Percentiles rank a stretch among this genome's conserved stretches.
Evolutionary conservation across 2,888 invertebrate genomes (phyloP).

Genomic region (Ephialtes manifestator): DNA sequence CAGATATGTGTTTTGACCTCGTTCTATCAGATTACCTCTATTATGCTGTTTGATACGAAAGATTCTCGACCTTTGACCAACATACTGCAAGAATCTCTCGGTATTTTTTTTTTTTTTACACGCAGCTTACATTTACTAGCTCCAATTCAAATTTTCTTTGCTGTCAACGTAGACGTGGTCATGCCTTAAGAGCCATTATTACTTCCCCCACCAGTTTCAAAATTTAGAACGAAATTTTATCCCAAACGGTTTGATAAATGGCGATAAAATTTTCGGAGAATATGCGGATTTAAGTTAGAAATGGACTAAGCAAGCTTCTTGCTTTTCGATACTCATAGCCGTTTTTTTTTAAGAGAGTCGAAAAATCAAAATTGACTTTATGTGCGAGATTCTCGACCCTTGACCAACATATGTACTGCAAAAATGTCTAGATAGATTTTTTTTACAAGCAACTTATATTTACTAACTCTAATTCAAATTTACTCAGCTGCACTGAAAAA

Average conservation of each 20-base stretch:
- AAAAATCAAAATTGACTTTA: too few species aligned
- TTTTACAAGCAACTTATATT: background rate
- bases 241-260: too few species aligned
- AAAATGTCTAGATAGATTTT: background rate
- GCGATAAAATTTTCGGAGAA: too few species aligned
- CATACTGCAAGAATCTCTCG: background rate
- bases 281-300: too few species aligned
- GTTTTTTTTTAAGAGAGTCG: too few species aligned
- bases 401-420: background rate
- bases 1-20: conserved; percentile 10
- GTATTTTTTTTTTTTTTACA: background rate
- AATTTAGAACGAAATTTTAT: too few species aligned
- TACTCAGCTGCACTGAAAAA: background rate
- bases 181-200: background rate
- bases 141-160: background rate
- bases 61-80: conserved; percentile 7
- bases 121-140: background rate
- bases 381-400: background rate
- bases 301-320: too few species aligned
- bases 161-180: background rate
- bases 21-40: conserved; percentile 20
- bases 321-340: too few species aligned
- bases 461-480: background rate
- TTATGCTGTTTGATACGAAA: conserved; percentile 15
- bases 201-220: too few species aligned